Percentiles rank a stretch among this genome's conserved stretches.
Conservation (phyloP, 2,797 vertebrate species). For the Sebastes jordani region DNA sequence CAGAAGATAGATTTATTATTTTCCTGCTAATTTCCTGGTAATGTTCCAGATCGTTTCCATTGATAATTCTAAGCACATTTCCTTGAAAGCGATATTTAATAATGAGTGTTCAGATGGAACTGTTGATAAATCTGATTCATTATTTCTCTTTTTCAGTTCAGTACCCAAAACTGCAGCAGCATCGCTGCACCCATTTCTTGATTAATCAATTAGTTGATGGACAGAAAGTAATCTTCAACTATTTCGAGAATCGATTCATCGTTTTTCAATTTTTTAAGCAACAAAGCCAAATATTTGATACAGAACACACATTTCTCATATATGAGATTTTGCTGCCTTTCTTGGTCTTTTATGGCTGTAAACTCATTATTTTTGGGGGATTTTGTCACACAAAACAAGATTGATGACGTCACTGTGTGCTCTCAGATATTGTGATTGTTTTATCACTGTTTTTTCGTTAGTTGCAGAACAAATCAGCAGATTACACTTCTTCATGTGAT, state of each 20-base stretch:
- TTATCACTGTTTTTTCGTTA: not conserved
- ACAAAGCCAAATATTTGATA: not conserved
- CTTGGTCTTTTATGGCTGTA: not conserved
- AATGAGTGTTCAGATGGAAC: not conserved
- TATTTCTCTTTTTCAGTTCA: not conserved
- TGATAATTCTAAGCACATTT: not conserved
- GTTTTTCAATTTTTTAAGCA: not conserved
- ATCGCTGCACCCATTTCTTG: not conserved
- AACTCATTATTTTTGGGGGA: too few relatives aligned
- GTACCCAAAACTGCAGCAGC: not conserved
- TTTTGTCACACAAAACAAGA: too few relatives aligned
- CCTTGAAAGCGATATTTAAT: not conserved
- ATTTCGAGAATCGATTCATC: too few relatives aligned
- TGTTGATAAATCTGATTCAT: not conserved
- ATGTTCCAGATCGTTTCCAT: not conserved
- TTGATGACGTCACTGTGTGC: too few relatives aligned
- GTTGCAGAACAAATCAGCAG: not conserved
- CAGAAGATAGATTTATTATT: not conserved
- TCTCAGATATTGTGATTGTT: not conserved
- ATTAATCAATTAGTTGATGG: too few relatives aligned
- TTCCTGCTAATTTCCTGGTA: too few relatives aligned
- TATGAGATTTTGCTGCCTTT: not conserved
- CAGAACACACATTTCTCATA: not conserved
- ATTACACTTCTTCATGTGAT: not conserved
- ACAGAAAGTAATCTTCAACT: too few relatives aligned